Base-by-base conservation (phyloP, 1,140 invertebrate genomes). In the Triops cancriformis region DNA sequence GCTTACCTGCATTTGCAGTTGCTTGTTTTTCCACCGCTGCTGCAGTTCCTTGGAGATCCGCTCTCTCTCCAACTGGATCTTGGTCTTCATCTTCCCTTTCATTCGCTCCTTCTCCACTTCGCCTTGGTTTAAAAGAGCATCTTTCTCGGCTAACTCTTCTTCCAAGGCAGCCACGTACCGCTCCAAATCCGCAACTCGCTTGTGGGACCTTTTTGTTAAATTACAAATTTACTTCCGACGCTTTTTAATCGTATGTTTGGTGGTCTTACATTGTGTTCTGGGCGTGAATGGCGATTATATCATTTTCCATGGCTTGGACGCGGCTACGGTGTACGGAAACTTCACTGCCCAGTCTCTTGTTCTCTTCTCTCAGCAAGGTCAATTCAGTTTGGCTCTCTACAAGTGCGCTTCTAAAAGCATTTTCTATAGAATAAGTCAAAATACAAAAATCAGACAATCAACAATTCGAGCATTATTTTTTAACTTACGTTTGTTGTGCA, bases 101-200 rank as follows among this genome's bases (percentile, higher is more conserved):
- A 82, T 80, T 9, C 80, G 76, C 43, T 81, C 77, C 41, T 80
- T 81, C 27, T 82, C 82, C 18, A 83, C 78, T n/a, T 81, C 78
- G 11, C 82, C 80, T 28, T 82, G 81, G 27, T 79, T 79, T 0
- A 94, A 78, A 6, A 80, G 78, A 72, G 81, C 51, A 75, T 82
- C 81, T 73, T 80, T 81, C 51, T 83, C 82, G 23, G 82, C 81
- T 31, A 80, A 75, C 79, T 83, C 76, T 37, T 77, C 76, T 76
- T 76, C 37, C 10, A 77, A 43, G 14, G 42, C 73, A n/a, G 14
- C 14, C 10, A 41, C 73, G 14, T 41, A 45, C 18, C 51, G 23
- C 12, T 42, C 41, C 75, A 45, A 27, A 28, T 76, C 75, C 0
- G 14, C 37, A 31, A 27, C 10, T 1, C 26, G 41, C 5, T n/a